Conservation (phyloP, 2,888 invertebrate genomes). For the Meiosimyza decipiens region DNA sequence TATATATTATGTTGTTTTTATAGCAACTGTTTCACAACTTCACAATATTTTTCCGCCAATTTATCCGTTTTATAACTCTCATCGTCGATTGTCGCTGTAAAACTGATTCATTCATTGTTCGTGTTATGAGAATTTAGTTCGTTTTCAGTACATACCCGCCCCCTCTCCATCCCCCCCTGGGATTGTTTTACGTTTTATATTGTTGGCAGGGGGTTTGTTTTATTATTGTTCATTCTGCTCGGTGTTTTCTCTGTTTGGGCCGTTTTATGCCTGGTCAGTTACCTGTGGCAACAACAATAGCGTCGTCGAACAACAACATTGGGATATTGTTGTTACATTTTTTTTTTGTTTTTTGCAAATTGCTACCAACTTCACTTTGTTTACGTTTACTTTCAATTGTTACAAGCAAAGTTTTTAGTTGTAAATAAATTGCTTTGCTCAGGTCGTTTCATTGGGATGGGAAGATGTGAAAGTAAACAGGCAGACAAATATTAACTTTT, state of each 20-base stretch:
- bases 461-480: not conserved
- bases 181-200: conserved; percentile 37
- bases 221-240: conserved; percentile 42
- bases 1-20: too few species aligned
- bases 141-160: not conserved
- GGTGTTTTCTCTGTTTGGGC: conserved; percentile 60
- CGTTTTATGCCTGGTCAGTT: conserved; percentile 62
- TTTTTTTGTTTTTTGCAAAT: conserved; percentile 42
- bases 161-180: not conserved
- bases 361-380: conserved; percentile 50
- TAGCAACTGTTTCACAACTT: conserved; percentile 28
- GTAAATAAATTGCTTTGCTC: not conserved
- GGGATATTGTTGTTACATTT: conserved; percentile 19
- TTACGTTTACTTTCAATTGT: conserved; percentile 44
- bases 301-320: conserved; percentile 46
- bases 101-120: conserved; percentile 50
- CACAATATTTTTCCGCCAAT: conserved; percentile 27
- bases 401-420: not conserved
- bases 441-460: too few species aligned
- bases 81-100: conserved; percentile 54
- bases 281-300: conserved; percentile 63
- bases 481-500: not conserved
- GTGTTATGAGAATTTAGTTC: conserved; percentile 30
- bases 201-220: conserved; percentile 22
- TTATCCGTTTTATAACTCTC: conserved; percentile 47